Evolutionary conservation across 2,888 invertebrate species (phyloP).

Genomic region (Elgonia sp.): DNA sequence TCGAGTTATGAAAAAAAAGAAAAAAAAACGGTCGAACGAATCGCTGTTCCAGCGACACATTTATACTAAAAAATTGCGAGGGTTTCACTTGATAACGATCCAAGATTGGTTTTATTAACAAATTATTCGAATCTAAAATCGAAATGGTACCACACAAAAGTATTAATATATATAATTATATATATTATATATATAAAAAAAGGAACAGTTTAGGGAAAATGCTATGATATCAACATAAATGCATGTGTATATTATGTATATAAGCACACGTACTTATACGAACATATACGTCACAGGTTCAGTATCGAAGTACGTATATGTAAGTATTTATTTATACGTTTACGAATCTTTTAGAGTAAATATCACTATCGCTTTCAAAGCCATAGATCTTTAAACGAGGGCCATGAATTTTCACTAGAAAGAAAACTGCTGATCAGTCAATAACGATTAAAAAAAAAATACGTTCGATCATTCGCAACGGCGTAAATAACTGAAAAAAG

Average conservation of each 20-base stretch:
- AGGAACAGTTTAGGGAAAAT: conserved; percentile 63
- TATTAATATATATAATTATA: conserved; percentile 75
- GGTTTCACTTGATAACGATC: conserved; percentile 65
- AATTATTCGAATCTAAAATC: neutral
- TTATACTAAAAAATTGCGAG: conserved; percentile 80
- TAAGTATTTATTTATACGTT: conserved; percentile 80
- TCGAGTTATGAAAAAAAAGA: conserved; percentile 76
- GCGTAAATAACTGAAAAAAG: conserved; percentile 1
- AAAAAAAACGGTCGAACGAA: conserved; percentile 82
- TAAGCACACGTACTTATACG: conserved; percentile 77
- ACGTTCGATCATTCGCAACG: conserved; percentile 45
- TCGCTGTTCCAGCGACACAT: conserved; percentile 83
- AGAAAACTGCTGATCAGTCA: conserved; percentile 52
- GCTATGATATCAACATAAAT: conserved; percentile 74
- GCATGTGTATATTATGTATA: conserved; percentile 79
- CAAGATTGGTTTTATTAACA: conserved; percentile 82
- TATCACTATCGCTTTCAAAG: conserved; percentile 38
- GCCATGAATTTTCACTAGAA: conserved; percentile 38
- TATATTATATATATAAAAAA: conserved; percentile 58
- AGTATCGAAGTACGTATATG: conserved; percentile 76
- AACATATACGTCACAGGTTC: conserved; percentile 73
- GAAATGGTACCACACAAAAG: conserved; percentile 46
- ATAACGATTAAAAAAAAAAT: conserved; percentile 39
- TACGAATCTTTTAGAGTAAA: conserved; percentile 72
- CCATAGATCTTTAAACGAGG: conserved; percentile 5